Evolutionary conservation across 2,888 invertebrate genomes (phyloP).

Genomic region (Hydroisotoma schaefferi): DNA sequence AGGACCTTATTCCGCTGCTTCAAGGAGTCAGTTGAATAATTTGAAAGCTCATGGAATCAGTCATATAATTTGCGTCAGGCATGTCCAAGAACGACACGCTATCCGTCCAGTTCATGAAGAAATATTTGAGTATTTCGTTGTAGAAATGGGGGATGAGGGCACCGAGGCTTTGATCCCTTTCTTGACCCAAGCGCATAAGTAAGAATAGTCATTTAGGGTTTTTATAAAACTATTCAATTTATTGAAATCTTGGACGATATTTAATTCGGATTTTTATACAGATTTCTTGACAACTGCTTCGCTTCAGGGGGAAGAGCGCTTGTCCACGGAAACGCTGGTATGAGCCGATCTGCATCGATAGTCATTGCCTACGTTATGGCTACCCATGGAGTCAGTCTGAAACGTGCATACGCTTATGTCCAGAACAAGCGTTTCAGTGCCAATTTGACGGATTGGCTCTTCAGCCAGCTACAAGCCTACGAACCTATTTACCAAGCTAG

Average conservation of each 20-base stretch:
- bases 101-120: constrained; percentile 64
- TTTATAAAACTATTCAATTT: too few species aligned
- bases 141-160: constrained; percentile 38
- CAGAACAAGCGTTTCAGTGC: constrained; percentile 64
- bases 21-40: constrained; percentile 14
- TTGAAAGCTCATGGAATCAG: constrained; percentile 57
- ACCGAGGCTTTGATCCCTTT: constrained; percentile 32
- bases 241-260: too few species aligned
- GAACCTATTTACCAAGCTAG: constrained; percentile 65
- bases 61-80: constrained; percentile 66
- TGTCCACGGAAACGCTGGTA: constrained; percentile 67
- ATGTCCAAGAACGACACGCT: constrained; percentile 59
- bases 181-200: constrained; percentile 8
- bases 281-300: constrained; percentile 52
- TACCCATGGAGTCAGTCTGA: constrained; percentile 51
- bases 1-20: constrained; percentile 42
- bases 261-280: neutral
- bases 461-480: constrained; percentile 62
- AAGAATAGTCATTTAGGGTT: constrained; percentile 15
- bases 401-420: constrained; percentile 59
- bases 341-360: constrained; percentile 65
- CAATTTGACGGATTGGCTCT: constrained; percentile 64
- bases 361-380: constrained; percentile 68
- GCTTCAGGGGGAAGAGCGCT: constrained; percentile 60
- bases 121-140: constrained; percentile 58